Evolutionary conservation across 2,797 vertebrate genomes (phyloP).

Genomic region (Glyptemys insculpta): DNA sequence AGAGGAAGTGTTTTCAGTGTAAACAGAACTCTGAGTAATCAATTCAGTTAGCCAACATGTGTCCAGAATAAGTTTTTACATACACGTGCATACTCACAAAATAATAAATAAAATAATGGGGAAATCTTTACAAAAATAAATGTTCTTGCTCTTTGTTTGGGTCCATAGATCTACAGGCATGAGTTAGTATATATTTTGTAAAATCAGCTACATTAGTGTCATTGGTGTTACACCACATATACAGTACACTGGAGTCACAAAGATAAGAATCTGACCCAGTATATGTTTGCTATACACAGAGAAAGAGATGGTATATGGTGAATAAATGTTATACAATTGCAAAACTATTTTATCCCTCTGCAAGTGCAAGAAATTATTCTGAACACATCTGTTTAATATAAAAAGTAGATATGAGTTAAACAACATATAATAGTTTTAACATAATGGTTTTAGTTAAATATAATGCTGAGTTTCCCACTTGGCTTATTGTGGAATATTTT

Average conservation of each 20-base stretch:
- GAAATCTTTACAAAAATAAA: conserved; percentile 4
- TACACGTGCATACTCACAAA: neutral
- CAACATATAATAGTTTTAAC: conserved; percentile 45
- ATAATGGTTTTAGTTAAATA: conserved; percentile 59
- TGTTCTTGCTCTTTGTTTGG: neutral
- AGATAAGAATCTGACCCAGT: conserved; percentile 38
- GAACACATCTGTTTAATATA: conserved; percentile 60
- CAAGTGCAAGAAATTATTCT: conserved; percentile 52
- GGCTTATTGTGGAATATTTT: neutral
- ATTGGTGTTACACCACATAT: conserved; percentile 43
- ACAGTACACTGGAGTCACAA: conserved; percentile 26
- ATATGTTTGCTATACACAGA: neutral
- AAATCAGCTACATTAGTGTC: conserved; percentile 52
- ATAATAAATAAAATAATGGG: conserved; percentile 12
- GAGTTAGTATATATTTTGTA: conserved; percentile 17
- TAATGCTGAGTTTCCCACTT: conserved; percentile 44
- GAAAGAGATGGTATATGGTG: neutral
- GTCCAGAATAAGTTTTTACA: neutral
- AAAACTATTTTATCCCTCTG: conserved; percentile 48
- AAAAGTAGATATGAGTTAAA: conserved; percentile 55
- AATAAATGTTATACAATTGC: conserved; percentile 61
- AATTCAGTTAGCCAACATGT: neutral
- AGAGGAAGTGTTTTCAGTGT: neutral
- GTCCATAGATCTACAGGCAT: neutral
- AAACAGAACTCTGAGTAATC: neutral